A percentile compares a stretch with the other conserved stretches of the same genome.
Conservation (phyloP, 1,140 invertebrate species). For the Leptoteleia sp. region DNA sequence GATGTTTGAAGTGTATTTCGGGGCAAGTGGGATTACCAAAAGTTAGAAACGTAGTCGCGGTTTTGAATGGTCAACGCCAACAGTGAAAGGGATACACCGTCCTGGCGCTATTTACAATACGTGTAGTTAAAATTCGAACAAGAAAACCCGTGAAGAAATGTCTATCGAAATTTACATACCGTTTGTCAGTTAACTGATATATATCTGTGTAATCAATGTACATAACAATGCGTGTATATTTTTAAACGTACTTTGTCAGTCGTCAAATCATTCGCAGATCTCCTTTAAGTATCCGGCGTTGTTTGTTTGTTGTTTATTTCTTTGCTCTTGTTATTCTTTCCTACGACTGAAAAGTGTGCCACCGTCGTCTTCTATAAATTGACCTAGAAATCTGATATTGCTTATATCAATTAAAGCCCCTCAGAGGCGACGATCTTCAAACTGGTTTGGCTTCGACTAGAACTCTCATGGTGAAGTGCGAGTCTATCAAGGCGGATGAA, state of each 20-base stretch:
- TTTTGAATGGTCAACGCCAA: slow-evolving; percentile 4
- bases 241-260: slow-evolving; percentile 62
- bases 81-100: slow-evolving; percentile 72
- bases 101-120: slow-evolving; percentile 66
- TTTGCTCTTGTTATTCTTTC: no score
- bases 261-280: neutral
- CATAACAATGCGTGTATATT: slow-evolving; percentile 70
- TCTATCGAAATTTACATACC: slow-evolving; percentile 74
- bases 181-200: slow-evolving; percentile 67
- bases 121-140: slow-evolving; percentile 78
- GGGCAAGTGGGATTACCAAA: slow-evolving; percentile 1
- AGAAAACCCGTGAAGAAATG: slow-evolving; percentile 76
- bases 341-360: slow-evolving; percentile 50
- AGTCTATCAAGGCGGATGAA: slow-evolving; percentile 79
- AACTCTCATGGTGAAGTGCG: slow-evolving; percentile 38
- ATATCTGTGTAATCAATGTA: slow-evolving; percentile 76
- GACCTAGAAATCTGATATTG: slow-evolving; percentile 82
- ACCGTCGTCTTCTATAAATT: slow-evolving; percentile 78
- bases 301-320: slow-evolving; percentile 1
- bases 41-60: neutral
- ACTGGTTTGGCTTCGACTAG: slow-evolving; percentile 69
- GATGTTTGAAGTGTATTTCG: no score
- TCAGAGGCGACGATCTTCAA: slow-evolving; percentile 78
- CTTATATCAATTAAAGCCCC: slow-evolving; percentile 81
- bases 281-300: slow-evolving; percentile 13